phyloP scores from a whole-genome alignment of 1,140 invertebrate species.

The Carposina sasakii region DNA sequence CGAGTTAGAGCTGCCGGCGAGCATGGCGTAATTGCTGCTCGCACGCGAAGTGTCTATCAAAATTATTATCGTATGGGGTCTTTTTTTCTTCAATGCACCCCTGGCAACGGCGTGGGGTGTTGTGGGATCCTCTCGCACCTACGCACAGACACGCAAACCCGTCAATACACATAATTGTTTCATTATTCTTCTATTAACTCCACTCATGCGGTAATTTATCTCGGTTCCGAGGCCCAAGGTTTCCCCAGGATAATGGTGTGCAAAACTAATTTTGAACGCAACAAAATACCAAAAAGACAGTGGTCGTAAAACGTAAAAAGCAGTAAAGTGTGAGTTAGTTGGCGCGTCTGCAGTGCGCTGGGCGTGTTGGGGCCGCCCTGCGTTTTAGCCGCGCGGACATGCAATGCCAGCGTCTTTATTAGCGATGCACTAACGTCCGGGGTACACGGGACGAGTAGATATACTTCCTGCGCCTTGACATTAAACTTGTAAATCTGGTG shows the following conservation, averaged over 20 bases:
- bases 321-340: slow-evolving; percentile 42
- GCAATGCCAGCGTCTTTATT: slow-evolving; percentile 54
- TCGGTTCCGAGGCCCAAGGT: no score
- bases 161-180: slow-evolving; percentile 65
- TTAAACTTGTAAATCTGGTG: no score
- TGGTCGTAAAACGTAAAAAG: slow-evolving; percentile 48
- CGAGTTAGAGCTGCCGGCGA: slow-evolving; percentile 36
- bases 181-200: slow-evolving; percentile 70
- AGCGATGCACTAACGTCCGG: slow-evolving; percentile 26
- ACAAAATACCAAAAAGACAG: slow-evolving; percentile 35
- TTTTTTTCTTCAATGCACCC: slow-evolving; percentile 56
- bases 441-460: slow-evolving; percentile 5
- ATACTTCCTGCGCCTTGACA: no score
- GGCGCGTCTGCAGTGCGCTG: slow-evolving; percentile 39
- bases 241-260: no score
- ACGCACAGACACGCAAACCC: slow-evolving; percentile 48
- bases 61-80: slow-evolving; percentile 57
- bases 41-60: slow-evolving; percentile 69
- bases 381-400: slow-evolving; percentile 49
- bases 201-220: slow-evolving; percentile 46
- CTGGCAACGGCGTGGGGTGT: slow-evolving; percentile 32
- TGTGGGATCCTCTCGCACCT: slow-evolving; percentile 31
- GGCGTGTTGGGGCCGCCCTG: slow-evolving; percentile 49
- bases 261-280: slow-evolving; percentile 44
- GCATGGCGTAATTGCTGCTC: slow-evolving; percentile 48